phyloP scores from a whole-genome alignment of 2,888 invertebrate species.

The Eilema sororculum region DNA sequence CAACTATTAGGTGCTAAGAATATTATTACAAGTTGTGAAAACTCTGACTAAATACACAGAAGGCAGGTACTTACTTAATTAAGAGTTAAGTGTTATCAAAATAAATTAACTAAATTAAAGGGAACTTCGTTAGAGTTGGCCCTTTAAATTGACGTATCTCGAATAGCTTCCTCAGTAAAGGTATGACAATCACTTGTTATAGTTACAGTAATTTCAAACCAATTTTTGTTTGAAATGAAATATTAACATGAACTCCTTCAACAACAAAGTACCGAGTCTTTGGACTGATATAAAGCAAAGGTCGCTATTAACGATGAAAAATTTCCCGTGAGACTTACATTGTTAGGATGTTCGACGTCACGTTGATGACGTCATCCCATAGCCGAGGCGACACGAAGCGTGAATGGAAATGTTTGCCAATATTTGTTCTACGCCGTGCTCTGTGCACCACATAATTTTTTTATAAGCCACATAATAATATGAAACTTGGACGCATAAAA shows the following conservation, averaged over 20 bases:
- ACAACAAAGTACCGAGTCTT: conserved; percentile 50
- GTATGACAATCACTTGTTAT: not conserved
- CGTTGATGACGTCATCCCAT: conserved; percentile 53
- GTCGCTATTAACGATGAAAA: conserved; percentile 64
- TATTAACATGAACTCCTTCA: conserved; percentile 47
- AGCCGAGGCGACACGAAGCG: conserved; percentile 22
- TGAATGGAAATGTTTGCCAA: conserved; percentile 32
- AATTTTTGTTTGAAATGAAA: conserved; percentile 14
- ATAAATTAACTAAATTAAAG: conserved; percentile 4
- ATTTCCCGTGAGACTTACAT: conserved; percentile 61
- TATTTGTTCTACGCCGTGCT: conserved; percentile 31
- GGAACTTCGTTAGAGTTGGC: not conserved
- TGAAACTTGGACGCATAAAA: conserved; percentile 29
- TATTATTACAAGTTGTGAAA: not conserved
- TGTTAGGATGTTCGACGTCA: conserved; percentile 57
- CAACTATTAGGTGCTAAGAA: not conserved
- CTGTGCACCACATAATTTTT: conserved; percentile 37
- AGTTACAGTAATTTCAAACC: conserved; percentile 3
- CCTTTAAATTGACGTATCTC: not conserved
- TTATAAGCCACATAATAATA: conserved; percentile 39
- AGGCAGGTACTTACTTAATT: not conserved
- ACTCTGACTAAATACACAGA: not conserved
- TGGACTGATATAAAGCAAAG: conserved; percentile 59
- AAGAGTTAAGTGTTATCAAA: not conserved
- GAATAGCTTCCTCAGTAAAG: not conserved